Conservation (phyloP, 2,797 vertebrate genomes). For the Rhinichthys osculus region DNA sequence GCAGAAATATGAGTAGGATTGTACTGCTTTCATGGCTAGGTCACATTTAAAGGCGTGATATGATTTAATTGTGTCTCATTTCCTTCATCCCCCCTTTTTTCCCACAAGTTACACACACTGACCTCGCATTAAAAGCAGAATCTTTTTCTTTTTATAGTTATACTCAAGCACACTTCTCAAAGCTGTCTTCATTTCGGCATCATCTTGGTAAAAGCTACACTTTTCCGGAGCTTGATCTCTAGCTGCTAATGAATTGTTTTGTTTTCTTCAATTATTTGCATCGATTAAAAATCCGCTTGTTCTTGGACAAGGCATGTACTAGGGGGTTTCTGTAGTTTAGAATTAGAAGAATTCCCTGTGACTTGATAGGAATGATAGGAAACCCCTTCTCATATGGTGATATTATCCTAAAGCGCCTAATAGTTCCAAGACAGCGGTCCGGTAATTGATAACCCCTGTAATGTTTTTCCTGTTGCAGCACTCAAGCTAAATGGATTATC, state of each 20-base stretch:
- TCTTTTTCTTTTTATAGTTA: background rate
- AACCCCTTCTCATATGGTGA: conserved; percentile 24
- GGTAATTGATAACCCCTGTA: conserved; percentile 47
- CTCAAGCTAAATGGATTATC: conserved; percentile 53
- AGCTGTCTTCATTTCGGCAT: background rate
- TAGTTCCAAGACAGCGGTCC: conserved; percentile 48
- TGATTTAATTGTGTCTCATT: background rate
- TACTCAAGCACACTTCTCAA: background rate
- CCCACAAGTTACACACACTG: background rate
- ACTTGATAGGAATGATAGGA: conserved; percentile 40
- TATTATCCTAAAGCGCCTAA: conserved; percentile 43
- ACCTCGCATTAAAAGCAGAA: conserved; percentile 8
- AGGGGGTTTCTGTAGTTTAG: conserved; percentile 28
- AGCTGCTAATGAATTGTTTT: too few relatives aligned
- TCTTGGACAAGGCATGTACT: conserved; percentile 43
- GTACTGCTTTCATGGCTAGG: background rate
- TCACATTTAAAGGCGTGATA: background rate
- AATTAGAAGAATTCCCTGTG: conserved; percentile 35
- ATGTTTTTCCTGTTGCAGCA: conserved; percentile 44
- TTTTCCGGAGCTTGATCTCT: background rate
- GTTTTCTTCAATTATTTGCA: background rate
- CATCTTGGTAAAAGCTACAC: background rate
- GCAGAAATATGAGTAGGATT: background rate
- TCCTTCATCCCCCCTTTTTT: background rate
- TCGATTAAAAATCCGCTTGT: background rate